Percentiles rank a stretch among this genome's conserved stretches.
These are phyloP conservation scores for Eubasilissa regina DNA, from an alignment of 1,140 invertebrate genomes.

Conservation along the genomic window DNA sequence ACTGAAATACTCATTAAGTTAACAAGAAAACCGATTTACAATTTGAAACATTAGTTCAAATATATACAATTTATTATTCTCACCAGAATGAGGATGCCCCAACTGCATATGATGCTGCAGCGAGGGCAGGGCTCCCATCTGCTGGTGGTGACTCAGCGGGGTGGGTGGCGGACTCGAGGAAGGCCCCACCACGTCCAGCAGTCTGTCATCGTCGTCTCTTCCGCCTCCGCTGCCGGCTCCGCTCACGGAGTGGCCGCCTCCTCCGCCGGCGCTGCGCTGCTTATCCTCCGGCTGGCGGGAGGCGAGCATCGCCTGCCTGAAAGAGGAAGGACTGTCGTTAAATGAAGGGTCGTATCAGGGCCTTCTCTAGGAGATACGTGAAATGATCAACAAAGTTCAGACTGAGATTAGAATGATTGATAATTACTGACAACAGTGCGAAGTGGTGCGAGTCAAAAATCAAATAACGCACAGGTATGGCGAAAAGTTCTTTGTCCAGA, in stretches of 20 bases:
- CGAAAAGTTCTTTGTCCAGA: too few species aligned
- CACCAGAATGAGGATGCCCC: slow-evolving; percentile 66
- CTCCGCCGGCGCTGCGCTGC: slow-evolving; percentile 15
- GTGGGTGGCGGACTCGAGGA: slow-evolving; percentile 80
- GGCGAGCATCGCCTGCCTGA: slow-evolving; percentile 89
- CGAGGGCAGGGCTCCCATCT: slow-evolving; percentile 75
- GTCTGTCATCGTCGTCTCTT: slow-evolving; percentile 87
- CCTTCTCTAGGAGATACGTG: not conserved
- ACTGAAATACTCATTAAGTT: too few species aligned
- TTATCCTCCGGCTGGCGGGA: slow-evolving; percentile 71
- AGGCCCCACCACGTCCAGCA: slow-evolving; percentile 90
- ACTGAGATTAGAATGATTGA: not conserved
- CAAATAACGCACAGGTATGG: too few species aligned
- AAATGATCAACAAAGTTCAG: not conserved
- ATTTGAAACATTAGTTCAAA: too few species aligned
- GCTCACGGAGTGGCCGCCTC: slow-evolving; percentile 4
- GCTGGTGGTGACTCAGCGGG: slow-evolving; percentile 41
- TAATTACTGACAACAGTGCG: too few species aligned
- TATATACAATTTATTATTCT: too few species aligned
- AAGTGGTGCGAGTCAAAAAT: too few species aligned
- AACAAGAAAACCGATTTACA: too few species aligned
- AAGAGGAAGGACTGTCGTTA: slow-evolving; percentile 47
- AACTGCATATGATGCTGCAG: slow-evolving; percentile 58
- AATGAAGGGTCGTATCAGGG: slow-evolving; percentile 45
- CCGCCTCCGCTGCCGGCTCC: slow-evolving; percentile 63